phyloP scores from a whole-genome alignment of 1,140 invertebrate genomes.

The Coptotermes formosanus region DNA sequence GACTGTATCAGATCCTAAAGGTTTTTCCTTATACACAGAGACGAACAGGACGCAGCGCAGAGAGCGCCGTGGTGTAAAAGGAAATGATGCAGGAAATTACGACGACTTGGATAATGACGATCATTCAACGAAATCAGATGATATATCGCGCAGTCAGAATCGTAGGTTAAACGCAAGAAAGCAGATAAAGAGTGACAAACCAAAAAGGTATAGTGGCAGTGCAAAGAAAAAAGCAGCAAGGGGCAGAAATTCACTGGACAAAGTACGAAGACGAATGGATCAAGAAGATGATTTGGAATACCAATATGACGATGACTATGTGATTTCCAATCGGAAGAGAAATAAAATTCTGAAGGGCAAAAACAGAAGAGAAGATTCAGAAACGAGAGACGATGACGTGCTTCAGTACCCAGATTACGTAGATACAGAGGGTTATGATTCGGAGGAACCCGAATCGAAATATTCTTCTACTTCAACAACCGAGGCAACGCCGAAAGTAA shows the following conservation, averaged over 20 bases:
- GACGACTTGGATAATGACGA: neutral
- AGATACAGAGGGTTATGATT: neutral
- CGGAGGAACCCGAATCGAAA: neutral
- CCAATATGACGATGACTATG: neutral
- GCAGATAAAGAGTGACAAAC: neutral
- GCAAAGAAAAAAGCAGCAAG: neutral
- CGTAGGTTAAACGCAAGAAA: neutral
- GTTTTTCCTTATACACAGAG: neutral
- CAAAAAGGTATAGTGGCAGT: neutral
- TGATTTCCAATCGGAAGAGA: neutral
- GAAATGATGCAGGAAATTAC: too few relatives aligned
- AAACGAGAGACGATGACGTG: neutral
- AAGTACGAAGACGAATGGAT: neutral
- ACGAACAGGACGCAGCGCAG: neutral
- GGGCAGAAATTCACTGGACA: neutral
- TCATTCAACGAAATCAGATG: neutral
- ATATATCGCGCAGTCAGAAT: neutral
- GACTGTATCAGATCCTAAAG: neutral
- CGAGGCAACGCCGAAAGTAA: neutral
- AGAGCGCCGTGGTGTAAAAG: neutral
- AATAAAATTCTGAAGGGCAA: neutral
- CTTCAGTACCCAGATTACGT: neutral
- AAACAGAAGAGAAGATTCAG: neutral
- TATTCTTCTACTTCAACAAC: neutral
- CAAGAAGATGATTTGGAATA: neutral